A percentile compares a stretch with the other conserved stretches of the same genome.
Evolutionary conservation across 1,140 invertebrate species (phyloP).

Genomic region (Rhopalosiphum padi): DNA sequence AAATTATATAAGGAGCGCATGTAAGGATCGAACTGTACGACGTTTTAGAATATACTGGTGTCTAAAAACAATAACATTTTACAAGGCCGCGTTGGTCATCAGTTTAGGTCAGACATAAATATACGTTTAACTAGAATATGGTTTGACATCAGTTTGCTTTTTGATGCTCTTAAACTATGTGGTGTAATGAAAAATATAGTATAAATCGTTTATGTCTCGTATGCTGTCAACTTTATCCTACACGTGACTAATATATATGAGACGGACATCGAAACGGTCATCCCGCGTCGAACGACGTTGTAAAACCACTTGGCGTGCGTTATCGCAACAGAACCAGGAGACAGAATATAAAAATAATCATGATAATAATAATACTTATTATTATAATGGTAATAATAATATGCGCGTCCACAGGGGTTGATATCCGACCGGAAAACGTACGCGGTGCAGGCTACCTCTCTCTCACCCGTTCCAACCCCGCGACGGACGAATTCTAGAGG

Average conservation of each 20-base stretch:
- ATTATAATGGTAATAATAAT: neutral
- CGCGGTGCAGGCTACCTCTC: no score
- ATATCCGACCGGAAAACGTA: constrained; percentile 46
- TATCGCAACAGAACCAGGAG: neutral
- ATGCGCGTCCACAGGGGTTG: neutral
- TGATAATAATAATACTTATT: neutral
- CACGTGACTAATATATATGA: neutral
- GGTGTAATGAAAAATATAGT: no score
- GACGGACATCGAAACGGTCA: neutral
- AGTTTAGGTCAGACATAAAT: no score
- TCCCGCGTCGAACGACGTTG: neutral
- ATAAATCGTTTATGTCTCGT: no score
- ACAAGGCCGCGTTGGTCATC: no score
- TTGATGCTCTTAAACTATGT: no score
- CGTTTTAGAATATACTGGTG: neutral
- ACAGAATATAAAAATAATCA: neutral
- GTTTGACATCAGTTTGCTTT: no score
- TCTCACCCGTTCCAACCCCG: neutral
- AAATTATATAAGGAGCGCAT: neutral
- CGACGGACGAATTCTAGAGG: constrained; percentile 28
- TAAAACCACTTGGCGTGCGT: neutral
- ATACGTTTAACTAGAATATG: no score
- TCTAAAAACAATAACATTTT: no score
- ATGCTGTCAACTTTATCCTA: neutral
- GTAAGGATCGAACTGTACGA: neutral